Conservation (phyloP, 2,797 vertebrate genomes). For the Phataginus tetradactyla region DNA sequence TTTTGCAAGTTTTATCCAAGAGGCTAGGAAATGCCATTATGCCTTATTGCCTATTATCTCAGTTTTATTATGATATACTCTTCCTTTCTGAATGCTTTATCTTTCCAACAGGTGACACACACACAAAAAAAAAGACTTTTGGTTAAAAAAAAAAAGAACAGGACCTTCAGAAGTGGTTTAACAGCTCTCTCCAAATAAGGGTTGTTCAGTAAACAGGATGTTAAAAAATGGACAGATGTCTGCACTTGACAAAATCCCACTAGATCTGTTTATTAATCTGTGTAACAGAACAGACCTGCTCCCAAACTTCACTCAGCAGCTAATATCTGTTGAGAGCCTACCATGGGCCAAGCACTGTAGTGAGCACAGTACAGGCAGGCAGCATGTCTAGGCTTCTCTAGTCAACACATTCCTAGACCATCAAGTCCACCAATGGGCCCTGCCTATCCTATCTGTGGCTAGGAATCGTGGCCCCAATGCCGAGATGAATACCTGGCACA, state of each 20-base stretch:
- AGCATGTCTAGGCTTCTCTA: not conserved
- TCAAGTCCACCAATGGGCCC: not conserved
- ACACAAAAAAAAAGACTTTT: slow-evolving; percentile 43
- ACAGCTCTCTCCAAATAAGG: not conserved
- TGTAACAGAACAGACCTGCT: not conserved
- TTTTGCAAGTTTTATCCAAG: slow-evolving; percentile 77
- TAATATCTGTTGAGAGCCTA: not conserved
- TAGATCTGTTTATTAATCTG: not conserved
- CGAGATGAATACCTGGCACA: not conserved
- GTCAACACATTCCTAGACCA: not conserved
- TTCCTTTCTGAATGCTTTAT: slow-evolving; percentile 83
- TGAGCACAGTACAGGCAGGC: not conserved
- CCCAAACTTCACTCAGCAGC: not conserved
- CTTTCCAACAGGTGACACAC: slow-evolving; percentile 80
- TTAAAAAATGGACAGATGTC: not conserved
- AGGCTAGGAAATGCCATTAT: slow-evolving; percentile 73
- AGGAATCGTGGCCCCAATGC: not conserved
- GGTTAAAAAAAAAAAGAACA: slow-evolving; percentile 18
- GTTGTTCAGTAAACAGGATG: not conserved
- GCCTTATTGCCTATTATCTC: slow-evolving; percentile 79
- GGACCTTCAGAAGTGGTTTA: not conserved
- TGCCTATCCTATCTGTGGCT: not conserved
- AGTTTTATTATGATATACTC: slow-evolving; percentile 84
- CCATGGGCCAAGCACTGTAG: not conserved
- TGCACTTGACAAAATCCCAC: not conserved